A percentile compares a stretch with the other conserved stretches of the same genome.
Evolutionary conservation across 2,797 vertebrate genomes (phyloP).

Genomic region (Artibeus lituratus): DNA sequence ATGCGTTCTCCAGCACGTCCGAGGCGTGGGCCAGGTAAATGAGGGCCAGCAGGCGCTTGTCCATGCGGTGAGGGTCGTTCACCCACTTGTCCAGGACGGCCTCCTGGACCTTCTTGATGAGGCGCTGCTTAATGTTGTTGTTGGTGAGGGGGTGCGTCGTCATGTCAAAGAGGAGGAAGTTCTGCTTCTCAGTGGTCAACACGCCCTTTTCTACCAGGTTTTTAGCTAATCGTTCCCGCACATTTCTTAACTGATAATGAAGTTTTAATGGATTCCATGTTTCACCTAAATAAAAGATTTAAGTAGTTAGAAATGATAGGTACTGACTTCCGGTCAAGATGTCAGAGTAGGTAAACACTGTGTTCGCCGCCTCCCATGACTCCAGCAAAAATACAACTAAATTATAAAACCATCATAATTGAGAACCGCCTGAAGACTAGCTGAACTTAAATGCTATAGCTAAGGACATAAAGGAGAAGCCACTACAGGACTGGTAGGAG

Average conservation of each 20-base stretch:
- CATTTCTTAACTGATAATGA: constrained; percentile 96
- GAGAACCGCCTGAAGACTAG: not conserved
- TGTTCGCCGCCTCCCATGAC: not conserved
- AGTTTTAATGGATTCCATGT: constrained; percentile 97
- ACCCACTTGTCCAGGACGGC: constrained; percentile 96
- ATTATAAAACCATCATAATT: not conserved
- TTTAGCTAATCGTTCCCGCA: constrained; percentile 94
- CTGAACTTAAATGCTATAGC: not conserved
- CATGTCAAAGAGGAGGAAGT: constrained; percentile 98
- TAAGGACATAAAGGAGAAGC: not conserved
- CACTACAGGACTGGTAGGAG: not conserved
- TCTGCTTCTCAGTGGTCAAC: constrained; percentile 97
- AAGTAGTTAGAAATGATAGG: constrained; percentile 19
- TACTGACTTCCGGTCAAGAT: not conserved
- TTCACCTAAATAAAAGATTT: constrained; percentile 86
- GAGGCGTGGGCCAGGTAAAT: constrained; percentile 97
- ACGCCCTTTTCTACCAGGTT: constrained; percentile 98
- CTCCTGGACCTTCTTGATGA: constrained; percentile 97
- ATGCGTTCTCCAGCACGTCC: constrained; percentile 96
- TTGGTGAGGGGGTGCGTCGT: constrained; percentile 97
- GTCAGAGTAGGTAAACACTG: not conserved
- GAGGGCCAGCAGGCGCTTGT: constrained; percentile 94
- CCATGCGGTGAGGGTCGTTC: constrained; percentile 96
- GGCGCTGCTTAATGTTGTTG: constrained; percentile 95
- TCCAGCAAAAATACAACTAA: not conserved